Evolutionary conservation across 1,140 invertebrate genomes (phyloP), one percentile per base, ranked within the genome.

Genomic region (Lineus longissimus): DNA sequence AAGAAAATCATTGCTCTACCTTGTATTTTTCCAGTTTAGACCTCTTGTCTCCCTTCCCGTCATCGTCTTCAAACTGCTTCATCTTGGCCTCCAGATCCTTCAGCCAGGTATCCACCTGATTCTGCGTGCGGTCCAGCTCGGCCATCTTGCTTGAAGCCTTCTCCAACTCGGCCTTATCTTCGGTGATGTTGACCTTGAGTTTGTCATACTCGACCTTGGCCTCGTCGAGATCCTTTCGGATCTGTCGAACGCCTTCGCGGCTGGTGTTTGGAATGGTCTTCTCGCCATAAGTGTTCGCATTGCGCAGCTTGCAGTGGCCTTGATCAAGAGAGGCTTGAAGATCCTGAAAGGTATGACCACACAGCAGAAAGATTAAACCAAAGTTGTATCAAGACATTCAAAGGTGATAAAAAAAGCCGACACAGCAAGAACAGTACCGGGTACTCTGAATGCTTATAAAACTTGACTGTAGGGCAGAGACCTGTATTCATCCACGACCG

Each of bases 21-120:
- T 89, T 91, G 25, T 93, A 92, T 85, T 95, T 90, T 82, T 95
- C 91, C n/a, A 97, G 77, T 83, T 94, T 70, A 1, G 91, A 90
- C 64, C 91, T 88, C 80, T 95, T 96, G 71, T 96, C 94, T 56
- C 91, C 92, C 13, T n/a, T n/a, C n/a, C n/a, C 33, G 15, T 15
- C 33, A 36, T 36, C 33, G 4, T 36, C 33, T 7, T 36, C 33
- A 7, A 36, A 36, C 15, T 36, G 4, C 45, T 90, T 86, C 54
- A 95, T 89, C 11, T 91, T 87, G 69, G 90, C 87, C 77, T 91
- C 91, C 29, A 92, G 91, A 69, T 93, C 89, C 67, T 92, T 89
- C 61, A 97, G 92, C 94, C 94, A 97, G 55, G 86, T 85, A 63
- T 87, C 86, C 23, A 92, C 88, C 71, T 93, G 92, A 2, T 86